These are phyloP conservation scores for Fregata magnificens DNA, from an alignment of 2,113 vertebrate genomes.

Conservation along the genomic window DNA sequence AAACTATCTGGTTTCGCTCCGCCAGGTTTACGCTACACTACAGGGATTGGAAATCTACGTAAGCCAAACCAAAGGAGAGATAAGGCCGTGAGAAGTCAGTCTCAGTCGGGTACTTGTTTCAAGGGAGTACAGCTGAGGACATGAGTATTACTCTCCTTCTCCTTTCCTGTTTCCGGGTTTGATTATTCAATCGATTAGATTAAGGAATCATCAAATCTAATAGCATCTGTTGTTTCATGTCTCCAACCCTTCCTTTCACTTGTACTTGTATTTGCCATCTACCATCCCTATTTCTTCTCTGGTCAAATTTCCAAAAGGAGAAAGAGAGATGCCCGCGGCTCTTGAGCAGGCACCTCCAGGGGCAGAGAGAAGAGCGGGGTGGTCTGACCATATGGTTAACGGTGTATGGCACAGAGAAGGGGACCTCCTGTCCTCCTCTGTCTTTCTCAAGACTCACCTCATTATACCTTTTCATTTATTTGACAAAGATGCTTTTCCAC, in stretches of 20 bases:
- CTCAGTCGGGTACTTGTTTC: neutral
- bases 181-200: neutral
- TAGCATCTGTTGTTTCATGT: neutral
- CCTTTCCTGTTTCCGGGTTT: neutral
- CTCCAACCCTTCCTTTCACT: neutral
- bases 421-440: neutral
- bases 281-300: neutral
- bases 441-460: neutral
- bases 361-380: neutral
- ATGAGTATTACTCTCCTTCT: neutral
- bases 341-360: neutral
- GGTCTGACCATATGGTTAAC: fast-evolving
- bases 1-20: neutral
- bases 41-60: fast-evolving
- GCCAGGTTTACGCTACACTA: fast-evolving
- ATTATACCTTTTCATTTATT: neutral
- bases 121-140: neutral
- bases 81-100: neutral
- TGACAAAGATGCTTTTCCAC: neutral
- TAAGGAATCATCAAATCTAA: neutral
- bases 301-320: neutral
- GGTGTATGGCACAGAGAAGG: neutral
- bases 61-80: neutral
- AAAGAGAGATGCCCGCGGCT: neutral
- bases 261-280: neutral